These are phyloP conservation scores for Lamprotornis superbus DNA, from an alignment of 2,113 vertebrate genomes.

Conservation along the genomic window DNA sequence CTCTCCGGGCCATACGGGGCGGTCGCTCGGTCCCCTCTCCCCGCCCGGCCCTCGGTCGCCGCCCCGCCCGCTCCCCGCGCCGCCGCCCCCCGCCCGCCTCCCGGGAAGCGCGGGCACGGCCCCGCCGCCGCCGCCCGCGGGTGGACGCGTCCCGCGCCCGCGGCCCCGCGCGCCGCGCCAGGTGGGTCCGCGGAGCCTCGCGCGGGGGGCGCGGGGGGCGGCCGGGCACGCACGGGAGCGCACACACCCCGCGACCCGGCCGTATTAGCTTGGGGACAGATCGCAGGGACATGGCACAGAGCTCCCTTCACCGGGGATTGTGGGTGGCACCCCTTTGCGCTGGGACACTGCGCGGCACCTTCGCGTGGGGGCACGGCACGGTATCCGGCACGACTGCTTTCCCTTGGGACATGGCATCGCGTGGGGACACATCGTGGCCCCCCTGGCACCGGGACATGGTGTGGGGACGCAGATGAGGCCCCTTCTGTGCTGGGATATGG, in stretches of 20 bases:
- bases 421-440: not conserved
- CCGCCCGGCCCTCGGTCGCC: not conserved
- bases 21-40: not conserved
- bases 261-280: accelerated
- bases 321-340: not conserved
- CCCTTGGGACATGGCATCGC: not conserved
- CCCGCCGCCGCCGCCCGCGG: not conserved
- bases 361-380: not conserved
- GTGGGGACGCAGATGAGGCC: not conserved
- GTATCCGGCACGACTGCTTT: not conserved
- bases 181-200: not conserved
- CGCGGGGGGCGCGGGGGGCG: not conserved
- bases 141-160: not conserved
- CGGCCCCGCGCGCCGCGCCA: not conserved
- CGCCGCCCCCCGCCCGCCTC: too few species aligned
- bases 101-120: too few species aligned
- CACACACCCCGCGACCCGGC: not conserved
- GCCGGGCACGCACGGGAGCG: not conserved
- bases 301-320: not conserved
- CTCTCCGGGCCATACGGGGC: not conserved
- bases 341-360: not conserved
- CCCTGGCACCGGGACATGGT: accelerated
- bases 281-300: not conserved
- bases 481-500: not conserved
- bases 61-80: not conserved